Conservation (phyloP, 2,888 invertebrate species). For the Nezara viridula region DNA sequence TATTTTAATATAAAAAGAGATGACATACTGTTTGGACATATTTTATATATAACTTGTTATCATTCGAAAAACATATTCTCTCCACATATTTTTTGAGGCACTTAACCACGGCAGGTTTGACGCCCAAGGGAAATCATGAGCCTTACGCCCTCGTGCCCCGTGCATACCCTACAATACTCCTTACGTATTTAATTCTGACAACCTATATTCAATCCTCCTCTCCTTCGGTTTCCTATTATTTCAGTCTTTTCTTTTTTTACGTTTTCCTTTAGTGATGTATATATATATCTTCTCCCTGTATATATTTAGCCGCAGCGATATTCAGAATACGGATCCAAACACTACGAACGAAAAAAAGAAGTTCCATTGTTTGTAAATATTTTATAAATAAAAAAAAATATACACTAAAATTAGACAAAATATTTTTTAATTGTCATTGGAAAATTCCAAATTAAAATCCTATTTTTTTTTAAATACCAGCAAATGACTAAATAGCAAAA, state of each 20-base stretch:
- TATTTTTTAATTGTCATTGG: too few relatives aligned
- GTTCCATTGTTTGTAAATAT: too few relatives aligned
- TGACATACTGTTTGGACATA: background rate
- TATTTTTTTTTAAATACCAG: too few relatives aligned
- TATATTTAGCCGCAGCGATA: background rate
- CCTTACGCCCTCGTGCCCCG: too few relatives aligned
- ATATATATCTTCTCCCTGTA: background rate
- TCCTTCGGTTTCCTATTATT: background rate
- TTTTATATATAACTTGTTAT: conserved; percentile 11
- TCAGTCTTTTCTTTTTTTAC: background rate
- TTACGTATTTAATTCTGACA: conserved; percentile 25
- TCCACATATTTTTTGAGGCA: conserved; percentile 24
- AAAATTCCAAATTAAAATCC: too few relatives aligned
- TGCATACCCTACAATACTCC: background rate
- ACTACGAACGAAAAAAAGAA: too few relatives aligned
- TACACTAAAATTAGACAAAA: too few relatives aligned
- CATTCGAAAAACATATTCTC: background rate
- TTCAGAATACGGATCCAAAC: too few relatives aligned
- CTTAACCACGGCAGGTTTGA: background rate
- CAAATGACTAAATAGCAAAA: too few relatives aligned
- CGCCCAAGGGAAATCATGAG: conserved; percentile 15
- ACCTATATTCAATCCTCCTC: conserved; percentile 6
- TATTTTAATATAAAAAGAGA: background rate
- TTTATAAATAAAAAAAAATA: too few relatives aligned
- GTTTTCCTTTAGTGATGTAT: background rate